phyloP scores from a whole-genome alignment of 2,797 vertebrate species.

The Sebastiscus tertius region DNA sequence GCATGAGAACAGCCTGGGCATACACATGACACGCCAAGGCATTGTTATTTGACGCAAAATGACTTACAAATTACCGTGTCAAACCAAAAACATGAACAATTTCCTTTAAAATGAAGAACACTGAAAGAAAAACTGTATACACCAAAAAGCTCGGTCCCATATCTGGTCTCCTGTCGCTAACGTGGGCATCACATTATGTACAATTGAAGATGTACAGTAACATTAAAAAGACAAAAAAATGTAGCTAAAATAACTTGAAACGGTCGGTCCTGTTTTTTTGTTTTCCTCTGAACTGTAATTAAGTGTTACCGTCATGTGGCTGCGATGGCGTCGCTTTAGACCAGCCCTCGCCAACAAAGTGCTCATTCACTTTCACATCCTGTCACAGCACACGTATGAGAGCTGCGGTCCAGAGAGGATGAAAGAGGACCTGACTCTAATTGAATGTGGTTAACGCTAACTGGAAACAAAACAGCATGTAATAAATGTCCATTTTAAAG shows the following conservation, averaged over 20 bases:
- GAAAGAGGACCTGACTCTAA: conserved; percentile 69
- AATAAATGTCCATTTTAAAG: conserved; percentile 73
- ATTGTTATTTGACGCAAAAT: neutral
- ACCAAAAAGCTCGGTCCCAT: neutral
- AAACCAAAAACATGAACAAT: neutral
- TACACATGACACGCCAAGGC: fast-evolving
- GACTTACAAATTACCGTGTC: neutral
- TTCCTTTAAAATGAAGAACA: neutral
- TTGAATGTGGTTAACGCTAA: conserved; percentile 76
- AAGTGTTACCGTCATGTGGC: conserved; percentile 27
- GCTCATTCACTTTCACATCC: conserved; percentile 36
- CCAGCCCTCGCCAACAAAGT: neutral
- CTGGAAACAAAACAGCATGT: conserved; percentile 76
- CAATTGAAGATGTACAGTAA: conserved; percentile 1
- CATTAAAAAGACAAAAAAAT: conserved; percentile 6
- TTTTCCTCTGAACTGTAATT: conserved; percentile 25
- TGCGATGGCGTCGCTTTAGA: conserved; percentile 10
- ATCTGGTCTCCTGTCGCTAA: conserved; percentile 5
- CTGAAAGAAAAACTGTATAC: neutral
- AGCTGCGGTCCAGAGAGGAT: conserved; percentile 41
- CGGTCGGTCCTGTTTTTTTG: neutral
- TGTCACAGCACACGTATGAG: conserved; percentile 30
- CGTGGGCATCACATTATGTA: conserved; percentile 11
- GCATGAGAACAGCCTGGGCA: neutral
- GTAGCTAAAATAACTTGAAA: neutral